phyloP scores from a whole-genome alignment of 2,888 invertebrate genomes.

The Camptogramma bilineatum region DNA sequence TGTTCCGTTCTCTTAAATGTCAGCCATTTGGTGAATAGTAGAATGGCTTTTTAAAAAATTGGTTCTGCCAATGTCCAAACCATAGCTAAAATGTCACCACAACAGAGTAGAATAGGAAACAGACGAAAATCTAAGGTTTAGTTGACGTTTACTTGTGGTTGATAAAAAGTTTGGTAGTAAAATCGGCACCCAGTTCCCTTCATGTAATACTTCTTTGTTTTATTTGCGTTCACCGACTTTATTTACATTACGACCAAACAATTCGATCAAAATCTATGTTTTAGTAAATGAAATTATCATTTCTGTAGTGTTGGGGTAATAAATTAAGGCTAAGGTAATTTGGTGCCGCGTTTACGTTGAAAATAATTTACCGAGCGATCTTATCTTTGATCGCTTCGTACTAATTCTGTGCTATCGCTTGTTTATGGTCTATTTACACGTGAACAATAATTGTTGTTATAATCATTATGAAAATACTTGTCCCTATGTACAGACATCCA shows the following conservation, averaged over 20 bases:
- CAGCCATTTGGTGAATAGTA: too few relatives aligned
- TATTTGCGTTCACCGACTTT: constrained; percentile 27
- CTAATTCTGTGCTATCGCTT: constrained; percentile 63
- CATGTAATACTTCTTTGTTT: too few relatives aligned
- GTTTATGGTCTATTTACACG: constrained; percentile 65
- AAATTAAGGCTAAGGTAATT: constrained; percentile 66
- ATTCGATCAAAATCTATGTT: constrained; percentile 65
- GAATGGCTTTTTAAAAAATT: too few relatives aligned
- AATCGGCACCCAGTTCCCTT: too few relatives aligned
- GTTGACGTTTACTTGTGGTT: too few relatives aligned
- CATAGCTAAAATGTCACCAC: too few relatives aligned
- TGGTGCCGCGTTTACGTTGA: constrained; percentile 70
- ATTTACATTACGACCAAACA: constrained; percentile 57
- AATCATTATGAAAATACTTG: constrained; percentile 5
- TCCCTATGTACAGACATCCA: too few relatives aligned
- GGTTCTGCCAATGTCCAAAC: too few relatives aligned
- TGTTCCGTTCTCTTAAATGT: too few relatives aligned
- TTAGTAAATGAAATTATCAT: constrained; percentile 74
- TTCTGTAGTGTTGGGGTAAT: constrained; percentile 61
- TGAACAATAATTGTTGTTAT: constrained; percentile 50
- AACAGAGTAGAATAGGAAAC: too few relatives aligned
- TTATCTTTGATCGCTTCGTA: constrained; percentile 74
- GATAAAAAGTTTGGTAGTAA: too few relatives aligned
- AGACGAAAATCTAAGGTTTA: too few relatives aligned
- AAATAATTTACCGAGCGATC: constrained; percentile 67